These are phyloP conservation scores for Montipora efflorescens DNA, from an alignment of 64 coral and sea anemone species.

Conservation along the genomic window DNA sequence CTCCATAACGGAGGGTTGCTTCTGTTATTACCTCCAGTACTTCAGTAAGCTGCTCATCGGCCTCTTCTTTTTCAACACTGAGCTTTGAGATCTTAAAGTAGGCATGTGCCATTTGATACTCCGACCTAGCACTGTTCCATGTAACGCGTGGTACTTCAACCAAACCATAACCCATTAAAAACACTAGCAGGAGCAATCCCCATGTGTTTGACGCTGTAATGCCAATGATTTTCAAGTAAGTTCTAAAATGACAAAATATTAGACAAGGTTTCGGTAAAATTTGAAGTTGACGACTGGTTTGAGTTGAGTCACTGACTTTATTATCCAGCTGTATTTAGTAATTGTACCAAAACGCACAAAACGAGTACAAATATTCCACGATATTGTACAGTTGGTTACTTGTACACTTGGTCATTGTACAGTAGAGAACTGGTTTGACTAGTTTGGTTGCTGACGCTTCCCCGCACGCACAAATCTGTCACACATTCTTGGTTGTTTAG, in stretches of 20 bases:
- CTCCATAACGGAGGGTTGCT: not conserved
- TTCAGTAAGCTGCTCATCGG: constrained; percentile 94
- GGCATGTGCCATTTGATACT: constrained; percentile 91
- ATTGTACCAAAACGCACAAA: too few species aligned
- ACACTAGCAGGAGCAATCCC: constrained; percentile 88
- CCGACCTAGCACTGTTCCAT: constrained; percentile 89
- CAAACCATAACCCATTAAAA: constrained; percentile 97
- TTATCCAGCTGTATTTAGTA: too few species aligned
- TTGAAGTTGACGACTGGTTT: too few species aligned
- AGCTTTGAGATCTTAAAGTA: constrained; percentile 99
- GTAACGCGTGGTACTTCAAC: constrained; percentile 91
- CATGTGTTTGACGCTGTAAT: constrained; percentile 99
- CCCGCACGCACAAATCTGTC: too few species aligned
- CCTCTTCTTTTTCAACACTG: constrained; percentile 96
- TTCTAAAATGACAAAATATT: not conserved
- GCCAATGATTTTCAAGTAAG: constrained; percentile 82
- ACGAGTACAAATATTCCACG: too few species aligned
- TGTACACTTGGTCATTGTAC: too few species aligned
- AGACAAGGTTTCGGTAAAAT: not conserved
- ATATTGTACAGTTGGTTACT: too few species aligned
- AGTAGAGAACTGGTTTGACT: too few species aligned
- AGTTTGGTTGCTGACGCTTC: too few species aligned
- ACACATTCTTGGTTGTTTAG: too few species aligned
- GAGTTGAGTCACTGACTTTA: too few species aligned
- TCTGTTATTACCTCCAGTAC: constrained; percentile 75